Conservation (phyloP, 2,113 vertebrate species). For the Caranx melampygus region DNA sequence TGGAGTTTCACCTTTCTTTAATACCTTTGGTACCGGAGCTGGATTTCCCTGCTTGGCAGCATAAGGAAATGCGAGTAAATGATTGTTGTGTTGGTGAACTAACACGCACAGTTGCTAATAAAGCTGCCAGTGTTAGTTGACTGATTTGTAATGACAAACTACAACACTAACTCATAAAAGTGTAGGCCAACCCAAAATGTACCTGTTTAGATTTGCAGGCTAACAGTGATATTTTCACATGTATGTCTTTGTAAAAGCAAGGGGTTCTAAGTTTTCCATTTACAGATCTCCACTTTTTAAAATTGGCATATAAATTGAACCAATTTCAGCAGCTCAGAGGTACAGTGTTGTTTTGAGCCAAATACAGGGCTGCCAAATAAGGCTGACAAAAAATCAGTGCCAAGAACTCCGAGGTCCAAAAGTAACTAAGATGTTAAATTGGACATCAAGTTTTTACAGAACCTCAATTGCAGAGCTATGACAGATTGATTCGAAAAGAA, state of each 20-base stretch:
- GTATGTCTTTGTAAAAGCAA: neutral
- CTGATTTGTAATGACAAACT: neutral
- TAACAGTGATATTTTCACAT: neutral
- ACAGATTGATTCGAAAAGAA: no score
- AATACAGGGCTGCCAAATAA: neutral
- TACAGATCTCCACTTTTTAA: neutral
- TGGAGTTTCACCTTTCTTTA: constrained; percentile 27
- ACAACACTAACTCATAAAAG: neutral
- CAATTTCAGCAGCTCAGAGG: neutral
- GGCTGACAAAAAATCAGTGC: neutral
- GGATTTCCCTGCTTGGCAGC: neutral
- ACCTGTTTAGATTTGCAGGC: neutral
- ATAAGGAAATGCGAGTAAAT: neutral
- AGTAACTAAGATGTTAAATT: neutral
- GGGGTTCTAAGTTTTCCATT: neutral
- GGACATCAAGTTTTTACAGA: neutral
- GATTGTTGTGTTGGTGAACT: neutral
- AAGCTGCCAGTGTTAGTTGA: neutral
- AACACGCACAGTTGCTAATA: neutral
- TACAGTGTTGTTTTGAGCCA: neutral
- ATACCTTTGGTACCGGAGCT: constrained; percentile 10
- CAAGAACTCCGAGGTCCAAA: neutral
- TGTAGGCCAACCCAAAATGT: neutral
- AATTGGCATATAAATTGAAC: neutral
- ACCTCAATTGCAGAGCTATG: no score